A percentile compares a stretch with the other conserved stretches of the same genome.
These are phyloP conservation scores for Drosophila arawakana DNA, from an alignment of 1,140 invertebrate species.

Conservation along the genomic window DNA sequence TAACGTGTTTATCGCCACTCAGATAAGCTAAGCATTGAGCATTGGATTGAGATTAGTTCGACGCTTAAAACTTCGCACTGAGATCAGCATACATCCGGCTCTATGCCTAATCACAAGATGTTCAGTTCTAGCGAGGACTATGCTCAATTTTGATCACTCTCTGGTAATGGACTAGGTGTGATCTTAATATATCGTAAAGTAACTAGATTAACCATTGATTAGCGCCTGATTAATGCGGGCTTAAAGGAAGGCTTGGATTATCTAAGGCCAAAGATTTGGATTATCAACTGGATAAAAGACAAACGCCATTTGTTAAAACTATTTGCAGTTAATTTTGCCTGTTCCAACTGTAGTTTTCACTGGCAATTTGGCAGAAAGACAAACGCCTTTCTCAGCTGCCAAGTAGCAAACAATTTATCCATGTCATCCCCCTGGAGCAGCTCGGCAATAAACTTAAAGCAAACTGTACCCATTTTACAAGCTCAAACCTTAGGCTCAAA, in stretches of 20 bases:
- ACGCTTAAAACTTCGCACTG: conserved; percentile 20
- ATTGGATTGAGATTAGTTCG: conserved; percentile 36
- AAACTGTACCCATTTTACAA: conserved; percentile 73
- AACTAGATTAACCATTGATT: conserved; percentile 21
- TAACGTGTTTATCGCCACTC: conserved; percentile 41
- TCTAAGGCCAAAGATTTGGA: not conserved
- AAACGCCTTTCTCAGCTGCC: conserved; percentile 31
- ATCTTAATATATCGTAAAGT: conserved; percentile 38
- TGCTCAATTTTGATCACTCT: not conserved
- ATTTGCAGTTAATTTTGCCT: not conserved
- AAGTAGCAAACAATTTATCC: conserved; percentile 49
- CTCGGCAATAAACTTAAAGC: conserved; percentile 55
- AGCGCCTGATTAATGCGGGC: conserved; percentile 19
- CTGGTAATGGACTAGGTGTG: conserved; percentile 49
- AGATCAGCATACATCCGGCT: conserved; percentile 38
- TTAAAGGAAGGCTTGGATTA: conserved; percentile 25
- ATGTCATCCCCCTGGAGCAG: conserved; percentile 28
- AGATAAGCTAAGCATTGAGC: conserved; percentile 45
- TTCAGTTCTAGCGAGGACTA: not conserved
- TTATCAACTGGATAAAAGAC: not conserved
- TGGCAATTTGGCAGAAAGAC: conserved; percentile 5
- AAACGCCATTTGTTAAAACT: not conserved
- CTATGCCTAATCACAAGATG: conserved; percentile 14
- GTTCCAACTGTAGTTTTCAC: not conserved
- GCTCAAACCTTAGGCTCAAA: conserved; percentile 75